Conservation (phyloP, 35 echinoderm and acorn worm genomes). For the Diadema setosum region DNA sequence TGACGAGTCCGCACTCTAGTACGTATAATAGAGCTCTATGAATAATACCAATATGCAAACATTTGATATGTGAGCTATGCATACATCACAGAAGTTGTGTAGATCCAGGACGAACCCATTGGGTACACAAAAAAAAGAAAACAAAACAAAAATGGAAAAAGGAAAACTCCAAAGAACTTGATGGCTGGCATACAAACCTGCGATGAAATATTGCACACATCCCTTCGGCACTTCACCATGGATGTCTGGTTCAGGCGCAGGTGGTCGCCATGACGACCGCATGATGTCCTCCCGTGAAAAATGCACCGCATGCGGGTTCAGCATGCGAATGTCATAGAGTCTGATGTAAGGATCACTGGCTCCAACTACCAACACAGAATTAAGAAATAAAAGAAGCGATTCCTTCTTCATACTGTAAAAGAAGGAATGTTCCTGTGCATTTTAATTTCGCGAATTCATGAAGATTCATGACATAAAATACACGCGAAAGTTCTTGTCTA, state of each 20-base stretch:
- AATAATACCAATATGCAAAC: too few species aligned
- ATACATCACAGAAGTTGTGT: too few species aligned
- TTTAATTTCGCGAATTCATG: not conserved
- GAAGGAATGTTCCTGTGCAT: not conserved
- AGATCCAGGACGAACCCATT: too few species aligned
- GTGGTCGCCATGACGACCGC: conserved; percentile 68
- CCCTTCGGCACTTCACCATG: conserved; percentile 62
- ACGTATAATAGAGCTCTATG: too few species aligned
- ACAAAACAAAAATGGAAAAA: too few species aligned
- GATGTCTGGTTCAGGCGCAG: conserved; percentile 85
- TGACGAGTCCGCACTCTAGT: too few species aligned
- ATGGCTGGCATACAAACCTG: too few species aligned
- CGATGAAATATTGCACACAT: conserved; percentile 99
- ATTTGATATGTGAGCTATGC: too few species aligned
- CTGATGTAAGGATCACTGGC: conserved; percentile 96
- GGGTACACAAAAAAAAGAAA: too few species aligned
- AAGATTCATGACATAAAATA: too few species aligned
- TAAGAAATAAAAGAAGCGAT: not conserved
- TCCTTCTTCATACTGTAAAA: not conserved
- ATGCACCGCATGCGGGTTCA: conserved; percentile 79
- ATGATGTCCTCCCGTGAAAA: conserved; percentile 87
- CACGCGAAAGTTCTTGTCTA: too few species aligned
- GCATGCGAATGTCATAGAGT: conserved; percentile 86
- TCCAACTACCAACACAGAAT: conserved; percentile 60
- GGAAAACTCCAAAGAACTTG: too few species aligned